phyloP scores from a whole-genome alignment of 1,140 invertebrate species.

The Hylaeus anthracinus region DNA sequence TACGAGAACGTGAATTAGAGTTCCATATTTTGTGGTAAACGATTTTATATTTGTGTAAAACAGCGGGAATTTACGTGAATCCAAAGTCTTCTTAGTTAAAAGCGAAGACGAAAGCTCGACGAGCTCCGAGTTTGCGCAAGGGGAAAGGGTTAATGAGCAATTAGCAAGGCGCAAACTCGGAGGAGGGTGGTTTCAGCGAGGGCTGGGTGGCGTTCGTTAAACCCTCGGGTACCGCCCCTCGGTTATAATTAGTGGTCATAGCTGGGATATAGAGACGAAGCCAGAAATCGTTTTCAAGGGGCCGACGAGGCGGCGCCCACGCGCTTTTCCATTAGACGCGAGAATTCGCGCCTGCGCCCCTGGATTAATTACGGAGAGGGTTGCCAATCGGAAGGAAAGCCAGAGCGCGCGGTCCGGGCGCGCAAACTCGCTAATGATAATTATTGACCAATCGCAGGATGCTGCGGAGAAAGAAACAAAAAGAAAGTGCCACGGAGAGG shows the following conservation, averaged over 20 bases:
- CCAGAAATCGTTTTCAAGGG: constrained; percentile 19
- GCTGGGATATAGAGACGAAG: constrained; percentile 14
- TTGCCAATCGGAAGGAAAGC: constrained; percentile 70
- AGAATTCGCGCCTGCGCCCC: constrained; percentile 71
- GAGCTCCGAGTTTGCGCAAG: not conserved
- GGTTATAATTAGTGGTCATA: constrained; percentile 31
- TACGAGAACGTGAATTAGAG: not conserved
- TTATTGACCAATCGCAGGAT: constrained; percentile 71
- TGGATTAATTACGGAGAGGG: constrained; percentile 70
- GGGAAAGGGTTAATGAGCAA: constrained; percentile 72
- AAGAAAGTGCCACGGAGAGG: not conserved
- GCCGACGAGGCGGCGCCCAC: constrained; percentile 33
- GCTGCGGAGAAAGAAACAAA: constrained; percentile 5
- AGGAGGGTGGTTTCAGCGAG: not conserved
- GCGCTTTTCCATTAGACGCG: constrained; percentile 53
- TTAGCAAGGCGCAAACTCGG: constrained; percentile 68
- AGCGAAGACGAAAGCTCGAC: not conserved
- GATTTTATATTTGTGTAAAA: no score
- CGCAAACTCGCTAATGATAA: constrained; percentile 77
- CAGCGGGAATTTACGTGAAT: no score
- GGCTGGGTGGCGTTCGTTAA: not conserved
- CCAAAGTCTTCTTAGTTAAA: not conserved
- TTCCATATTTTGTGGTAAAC: no score
- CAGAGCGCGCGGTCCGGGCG: constrained; percentile 44
- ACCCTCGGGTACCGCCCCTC: constrained; percentile 26